phyloP scores from a whole-genome alignment of 2,888 invertebrate species.

The Drosophila siamana region DNA sequence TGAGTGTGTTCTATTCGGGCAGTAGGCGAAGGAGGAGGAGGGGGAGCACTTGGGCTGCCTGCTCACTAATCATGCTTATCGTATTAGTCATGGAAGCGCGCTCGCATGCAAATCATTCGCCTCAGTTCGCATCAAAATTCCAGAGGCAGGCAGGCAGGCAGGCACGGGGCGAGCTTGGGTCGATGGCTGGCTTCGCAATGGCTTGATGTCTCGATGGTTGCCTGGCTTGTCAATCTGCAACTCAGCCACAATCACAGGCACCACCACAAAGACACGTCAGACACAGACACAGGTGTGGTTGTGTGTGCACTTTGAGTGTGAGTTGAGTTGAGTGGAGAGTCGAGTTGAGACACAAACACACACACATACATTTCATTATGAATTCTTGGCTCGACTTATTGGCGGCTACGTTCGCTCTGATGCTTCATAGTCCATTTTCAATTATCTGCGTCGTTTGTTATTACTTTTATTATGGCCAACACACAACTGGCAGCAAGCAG shows the following conservation, averaged over 20 bases:
- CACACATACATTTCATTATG: constrained; percentile 64
- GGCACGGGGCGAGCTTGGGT: constrained; percentile 48
- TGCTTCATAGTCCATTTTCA: constrained; percentile 78
- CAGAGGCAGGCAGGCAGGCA: constrained; percentile 54
- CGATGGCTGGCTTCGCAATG: constrained; percentile 29
- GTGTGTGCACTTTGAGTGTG: constrained; percentile 51
- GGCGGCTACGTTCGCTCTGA: constrained; percentile 43
- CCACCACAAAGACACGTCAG: constrained; percentile 29
- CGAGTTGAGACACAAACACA: constrained; percentile 37
- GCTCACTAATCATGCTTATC: constrained; percentile 79
- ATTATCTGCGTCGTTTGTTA: constrained; percentile 80
- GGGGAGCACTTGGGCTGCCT: constrained; percentile 3
- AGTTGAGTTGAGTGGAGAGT: constrained; percentile 14
- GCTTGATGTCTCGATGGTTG: constrained; percentile 28
- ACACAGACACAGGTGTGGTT: constrained; percentile 33
- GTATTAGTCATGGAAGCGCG: constrained; percentile 77
- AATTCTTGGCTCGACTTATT: constrained; percentile 62
- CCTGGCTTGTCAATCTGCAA: constrained; percentile 69
- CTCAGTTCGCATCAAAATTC: constrained; percentile 76
- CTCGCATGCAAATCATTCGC: constrained; percentile 76
- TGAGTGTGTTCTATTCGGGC: constrained; percentile 23
- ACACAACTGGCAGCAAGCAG: constrained; percentile 46
- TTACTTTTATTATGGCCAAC: constrained; percentile 76
- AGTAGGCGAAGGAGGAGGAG: neutral
- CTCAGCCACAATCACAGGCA: constrained; percentile 28